Conservation (phyloP, 2,888 invertebrate species). For the Hirtodrosophila cameraria region DNA sequence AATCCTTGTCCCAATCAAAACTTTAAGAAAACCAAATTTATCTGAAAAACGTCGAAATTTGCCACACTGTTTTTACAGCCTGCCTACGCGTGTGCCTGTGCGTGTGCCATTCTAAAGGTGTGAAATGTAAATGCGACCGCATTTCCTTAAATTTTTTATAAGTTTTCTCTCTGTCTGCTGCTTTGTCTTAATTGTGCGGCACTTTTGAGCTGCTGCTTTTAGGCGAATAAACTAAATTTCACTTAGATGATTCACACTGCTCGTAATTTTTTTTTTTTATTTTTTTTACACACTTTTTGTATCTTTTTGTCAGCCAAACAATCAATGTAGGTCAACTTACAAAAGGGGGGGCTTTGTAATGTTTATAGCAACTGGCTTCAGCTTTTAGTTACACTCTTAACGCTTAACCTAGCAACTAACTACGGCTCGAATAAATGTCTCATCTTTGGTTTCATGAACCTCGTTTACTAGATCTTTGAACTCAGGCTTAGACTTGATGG, state of each 20-base stretch:
- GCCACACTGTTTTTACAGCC: not conserved
- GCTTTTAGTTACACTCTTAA: not conserved
- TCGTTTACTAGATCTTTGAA: too few relatives aligned
- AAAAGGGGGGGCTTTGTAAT: too few relatives aligned
- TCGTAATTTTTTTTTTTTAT: constrained; percentile 14
- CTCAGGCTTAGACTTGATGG: too few relatives aligned
- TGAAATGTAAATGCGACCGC: constrained; percentile 71
- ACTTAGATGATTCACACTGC: constrained; percentile 11
- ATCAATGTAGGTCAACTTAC: too few relatives aligned
- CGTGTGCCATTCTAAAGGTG: constrained; percentile 59
- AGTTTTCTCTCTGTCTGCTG: constrained; percentile 4
- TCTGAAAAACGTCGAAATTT: too few relatives aligned
- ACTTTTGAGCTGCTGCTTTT: constrained; percentile 35
- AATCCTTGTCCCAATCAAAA: too few relatives aligned
- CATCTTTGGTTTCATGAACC: too few relatives aligned
- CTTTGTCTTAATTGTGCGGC: constrained; percentile 49
- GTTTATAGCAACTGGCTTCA: constrained; percentile 1
- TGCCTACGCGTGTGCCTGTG: not conserved
- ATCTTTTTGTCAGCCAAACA: not conserved
- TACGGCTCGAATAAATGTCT: too few relatives aligned
- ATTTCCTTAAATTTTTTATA: constrained; percentile 49
- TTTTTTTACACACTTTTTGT: too few relatives aligned
- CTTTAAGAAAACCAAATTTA: too few relatives aligned
- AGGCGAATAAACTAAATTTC: constrained; percentile 30
- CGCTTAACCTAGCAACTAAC: too few relatives aligned